phyloP scores from a whole-genome alignment of 2,113 vertebrate genomes.

The Irena cyanogastra region DNA sequence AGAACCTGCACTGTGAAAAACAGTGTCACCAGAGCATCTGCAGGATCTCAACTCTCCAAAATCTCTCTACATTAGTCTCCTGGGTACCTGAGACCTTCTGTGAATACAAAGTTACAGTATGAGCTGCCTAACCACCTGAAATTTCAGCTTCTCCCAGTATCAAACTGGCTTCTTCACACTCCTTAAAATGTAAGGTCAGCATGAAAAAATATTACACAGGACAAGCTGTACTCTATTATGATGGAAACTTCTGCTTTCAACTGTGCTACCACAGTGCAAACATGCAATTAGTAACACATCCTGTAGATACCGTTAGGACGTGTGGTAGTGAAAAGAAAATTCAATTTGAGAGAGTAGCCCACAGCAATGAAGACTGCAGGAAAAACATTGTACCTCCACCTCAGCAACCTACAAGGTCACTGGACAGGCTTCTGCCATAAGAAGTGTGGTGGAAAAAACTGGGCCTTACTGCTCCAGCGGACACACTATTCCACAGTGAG shows the following conservation, averaged over 20 bases:
- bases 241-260: background rate
- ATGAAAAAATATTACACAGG: background rate
- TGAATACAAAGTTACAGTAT: background rate
- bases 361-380: background rate
- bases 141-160: background rate
- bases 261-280: background rate
- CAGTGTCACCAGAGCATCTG: background rate
- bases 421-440: background rate
- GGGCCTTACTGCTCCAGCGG: background rate
- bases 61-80: background rate
- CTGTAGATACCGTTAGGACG: background rate
- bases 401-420: background rate
- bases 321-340: background rate
- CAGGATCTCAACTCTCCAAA: background rate
- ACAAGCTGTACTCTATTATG: background rate
- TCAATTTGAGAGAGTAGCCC: background rate
- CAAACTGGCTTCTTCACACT: background rate
- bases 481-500: background rate
- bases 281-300: slow-evolving; percentile 14
- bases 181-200: background rate
- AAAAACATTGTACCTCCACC: background rate
- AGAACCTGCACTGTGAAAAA: background rate
- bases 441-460: background rate
- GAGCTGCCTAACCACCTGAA: background rate
- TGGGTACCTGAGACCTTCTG: background rate